These are phyloP conservation scores for Drosophila birchii DNA, from an alignment of 2,888 invertebrate genomes.

Conservation along the genomic window DNA sequence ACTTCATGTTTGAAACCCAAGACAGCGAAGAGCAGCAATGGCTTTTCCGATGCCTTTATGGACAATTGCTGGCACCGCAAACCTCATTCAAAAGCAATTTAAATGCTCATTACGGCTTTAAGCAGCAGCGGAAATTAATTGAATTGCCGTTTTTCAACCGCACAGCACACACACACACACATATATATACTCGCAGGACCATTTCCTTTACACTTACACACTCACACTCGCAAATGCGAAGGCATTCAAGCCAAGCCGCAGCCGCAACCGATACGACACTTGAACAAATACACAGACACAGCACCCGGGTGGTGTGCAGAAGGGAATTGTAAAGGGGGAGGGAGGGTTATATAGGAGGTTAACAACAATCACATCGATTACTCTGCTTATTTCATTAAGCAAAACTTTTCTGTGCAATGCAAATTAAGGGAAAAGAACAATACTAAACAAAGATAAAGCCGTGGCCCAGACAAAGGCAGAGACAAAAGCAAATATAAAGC, in stretches of 20 bases:
- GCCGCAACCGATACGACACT: slow-evolving; percentile 75
- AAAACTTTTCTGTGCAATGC: slow-evolving; percentile 60
- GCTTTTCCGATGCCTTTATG: slow-evolving; percentile 61
- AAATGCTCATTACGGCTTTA: slow-evolving; percentile 78
- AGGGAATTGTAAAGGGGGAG: neutral
- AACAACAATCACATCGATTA: slow-evolving; percentile 66
- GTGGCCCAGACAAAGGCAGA: slow-evolving; percentile 29
- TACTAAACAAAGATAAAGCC: slow-evolving; percentile 20
- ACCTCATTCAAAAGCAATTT: slow-evolving; percentile 71
- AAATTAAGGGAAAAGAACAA: slow-evolving; percentile 56
- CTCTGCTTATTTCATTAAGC: slow-evolving; percentile 72
- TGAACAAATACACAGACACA: slow-evolving; percentile 67
- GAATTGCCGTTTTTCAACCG: slow-evolving; percentile 75
- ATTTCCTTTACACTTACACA: slow-evolving; percentile 30
- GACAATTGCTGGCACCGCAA: slow-evolving; percentile 67
- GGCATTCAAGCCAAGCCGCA: slow-evolving; percentile 61
- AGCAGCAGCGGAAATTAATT: slow-evolving; percentile 76
- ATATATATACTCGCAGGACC: slow-evolving; percentile 12
- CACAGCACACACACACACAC: slow-evolving; percentile 47
- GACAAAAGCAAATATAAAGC: slow-evolving; percentile 29
- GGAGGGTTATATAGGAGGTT: slow-evolving; percentile 17
- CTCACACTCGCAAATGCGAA: slow-evolving; percentile 22
- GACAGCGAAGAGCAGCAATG: slow-evolving; percentile 8
- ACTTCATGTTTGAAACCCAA: slow-evolving; percentile 41
- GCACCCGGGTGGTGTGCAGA: neutral